A percentile compares a stretch with the other conserved stretches of the same genome.
Evolutionary conservation across 2,888 invertebrate genomes (phyloP).

Genomic region (Aleiodes alternator): DNA sequence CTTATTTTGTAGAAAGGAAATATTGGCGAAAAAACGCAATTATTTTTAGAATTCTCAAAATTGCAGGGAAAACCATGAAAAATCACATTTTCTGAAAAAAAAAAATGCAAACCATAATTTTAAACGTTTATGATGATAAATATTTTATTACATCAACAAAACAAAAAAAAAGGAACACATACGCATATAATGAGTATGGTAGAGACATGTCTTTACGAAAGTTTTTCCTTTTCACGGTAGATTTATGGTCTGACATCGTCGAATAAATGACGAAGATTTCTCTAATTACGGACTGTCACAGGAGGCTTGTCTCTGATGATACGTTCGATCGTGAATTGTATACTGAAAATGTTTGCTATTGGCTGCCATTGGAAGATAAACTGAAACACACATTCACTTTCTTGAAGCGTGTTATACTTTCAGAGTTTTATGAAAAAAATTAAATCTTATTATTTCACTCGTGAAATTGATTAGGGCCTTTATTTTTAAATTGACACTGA

Average conservation of each 20-base stretch:
- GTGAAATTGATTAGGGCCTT: too few species aligned
- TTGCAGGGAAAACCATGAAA: too few species aligned
- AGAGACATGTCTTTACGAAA: conserved; percentile 10
- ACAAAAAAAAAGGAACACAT: background rate
- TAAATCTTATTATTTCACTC: too few species aligned
- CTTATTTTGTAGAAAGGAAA: too few species aligned
- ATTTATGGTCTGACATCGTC: conserved; percentile 56
- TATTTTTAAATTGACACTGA: too few species aligned
- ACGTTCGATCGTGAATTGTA: conserved; percentile 47
- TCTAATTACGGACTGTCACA: conserved; percentile 56
- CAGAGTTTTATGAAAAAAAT: background rate
- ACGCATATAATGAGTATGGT: conserved; percentile 12
- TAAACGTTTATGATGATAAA: conserved; percentile 13
- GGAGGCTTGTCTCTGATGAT: conserved; percentile 52
- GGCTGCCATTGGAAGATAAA: background rate
- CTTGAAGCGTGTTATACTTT: too few species aligned
- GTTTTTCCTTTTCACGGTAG: conserved; percentile 50
- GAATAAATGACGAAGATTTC: conserved; percentile 60
- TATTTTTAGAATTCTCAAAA: too few species aligned
- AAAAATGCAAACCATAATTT: background rate
- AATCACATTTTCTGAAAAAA: background rate
- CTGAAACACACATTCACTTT: conserved; percentile 1
- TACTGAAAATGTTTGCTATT: conserved; percentile 9
- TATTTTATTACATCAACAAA: conserved; percentile 24
- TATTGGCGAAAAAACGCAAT: too few species aligned